Evolutionary conservation across 2,888 invertebrate species (phyloP), one percentile per base, ranked within the genome.

Genomic region (Erynnis tages): DNA sequence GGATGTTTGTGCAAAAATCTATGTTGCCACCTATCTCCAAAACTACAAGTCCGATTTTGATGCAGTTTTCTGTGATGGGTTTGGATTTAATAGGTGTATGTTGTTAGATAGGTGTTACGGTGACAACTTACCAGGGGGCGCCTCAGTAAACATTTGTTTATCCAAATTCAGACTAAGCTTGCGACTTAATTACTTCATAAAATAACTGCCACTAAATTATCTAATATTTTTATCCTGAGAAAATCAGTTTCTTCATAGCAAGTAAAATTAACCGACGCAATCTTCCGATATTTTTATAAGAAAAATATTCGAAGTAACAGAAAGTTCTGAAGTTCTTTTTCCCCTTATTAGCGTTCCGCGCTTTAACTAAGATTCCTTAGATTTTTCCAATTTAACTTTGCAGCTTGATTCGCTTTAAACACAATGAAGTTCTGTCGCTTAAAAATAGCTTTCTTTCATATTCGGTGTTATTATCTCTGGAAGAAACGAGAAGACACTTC

Each of bases 291-390:
- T 79, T 79, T 79, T 76, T 71, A 78, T 76, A 76, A 77, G 74
- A 73, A 80, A 80, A 75, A 71, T 80, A 79, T 79, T 67, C 67
- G 69, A 62, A 67, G 70, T 67, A 66, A 71, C 77, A 71, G 71
- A 79, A 80, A 79, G 79, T 82, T 82, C 72, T 74, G 70, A 70
- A 67, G 63, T 75, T 79, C 72, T 79, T 82, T 78, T 80, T 71
- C 68, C 71, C 76, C 69, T 79, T 80, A 80, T 82, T 80, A 77
- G 73, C 78, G 79, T 74, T 70, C 69, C 72, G 67, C 66, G 76
- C 73, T 79, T 37, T 79, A 76, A 79, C 76, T 78, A 76, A 75
- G 69, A 75, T 72, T 73, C 72, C 72, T 69, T 67, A 72, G 67
- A 70, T 69, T 73, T 41, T 72, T 75, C 59, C 68, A 75, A 71